Conservation (phyloP, 2,113 vertebrate species). For the Pionites leucogaster region DNA sequence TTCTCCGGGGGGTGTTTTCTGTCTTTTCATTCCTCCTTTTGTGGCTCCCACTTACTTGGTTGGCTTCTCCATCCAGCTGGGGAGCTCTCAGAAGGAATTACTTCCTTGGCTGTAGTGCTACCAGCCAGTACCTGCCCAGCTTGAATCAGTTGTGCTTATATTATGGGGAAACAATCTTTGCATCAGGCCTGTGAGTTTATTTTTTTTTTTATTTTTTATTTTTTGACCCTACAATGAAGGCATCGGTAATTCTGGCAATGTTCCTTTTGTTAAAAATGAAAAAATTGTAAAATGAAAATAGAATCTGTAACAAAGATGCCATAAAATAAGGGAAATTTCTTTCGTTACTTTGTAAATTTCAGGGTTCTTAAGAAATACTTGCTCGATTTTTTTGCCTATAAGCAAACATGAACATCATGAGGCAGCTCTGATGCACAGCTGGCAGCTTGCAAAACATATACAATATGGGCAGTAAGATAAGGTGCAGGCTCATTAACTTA, state of each 20-base stretch:
- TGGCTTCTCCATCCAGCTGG: not conserved
- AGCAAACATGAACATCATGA: not conserved
- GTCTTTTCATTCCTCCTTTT: not conserved
- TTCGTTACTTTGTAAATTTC: not conserved
- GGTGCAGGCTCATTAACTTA: slow-evolving; percentile 43
- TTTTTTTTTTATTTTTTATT: not conserved
- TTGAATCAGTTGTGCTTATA: not conserved
- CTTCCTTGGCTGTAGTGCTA: not conserved
- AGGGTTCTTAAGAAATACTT: not conserved
- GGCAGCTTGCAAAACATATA: slow-evolving; percentile 24
- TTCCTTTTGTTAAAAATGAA: not conserved
- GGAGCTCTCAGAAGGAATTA: not conserved
- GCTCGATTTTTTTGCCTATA: not conserved
- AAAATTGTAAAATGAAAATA: not conserved
- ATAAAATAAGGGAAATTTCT: not conserved
- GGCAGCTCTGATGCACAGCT: not conserved
- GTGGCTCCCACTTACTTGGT: not conserved
- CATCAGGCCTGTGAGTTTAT: not conserved
- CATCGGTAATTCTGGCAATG: not conserved
- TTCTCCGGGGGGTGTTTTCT: not conserved
- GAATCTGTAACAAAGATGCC: not conserved
- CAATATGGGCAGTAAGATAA: slow-evolving; percentile 54
- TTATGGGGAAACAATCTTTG: not conserved
- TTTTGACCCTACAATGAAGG: not conserved
- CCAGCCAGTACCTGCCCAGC: not conserved